Percentiles rank a stretch among this genome's conserved stretches.
phyloP scores from a whole-genome alignment of 1,140 invertebrate species.

The Brachionus manjavacas region DNA sequence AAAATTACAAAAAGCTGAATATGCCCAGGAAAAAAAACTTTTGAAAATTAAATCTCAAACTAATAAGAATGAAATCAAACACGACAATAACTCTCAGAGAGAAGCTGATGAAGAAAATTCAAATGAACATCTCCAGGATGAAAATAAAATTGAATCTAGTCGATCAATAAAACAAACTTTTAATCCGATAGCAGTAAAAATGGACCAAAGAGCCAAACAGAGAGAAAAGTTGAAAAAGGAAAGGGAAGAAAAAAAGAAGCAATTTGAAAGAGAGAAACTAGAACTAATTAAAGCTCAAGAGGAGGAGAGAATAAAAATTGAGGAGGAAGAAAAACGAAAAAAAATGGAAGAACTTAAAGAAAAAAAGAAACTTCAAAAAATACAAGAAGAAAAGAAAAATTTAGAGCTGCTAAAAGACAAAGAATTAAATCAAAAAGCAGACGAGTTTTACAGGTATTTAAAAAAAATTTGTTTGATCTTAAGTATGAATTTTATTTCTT shows the following conservation, averaged over 20 bases:
- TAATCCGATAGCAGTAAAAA: conserved; percentile 46
- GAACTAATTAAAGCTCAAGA: conserved; percentile 48
- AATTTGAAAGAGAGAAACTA: conserved; percentile 52
- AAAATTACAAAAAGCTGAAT: background rate
- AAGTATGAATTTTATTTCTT: background rate
- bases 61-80: background rate
- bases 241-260: conserved; percentile 50
- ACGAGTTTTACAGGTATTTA: conserved; percentile 15
- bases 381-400: background rate
- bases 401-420: conserved; percentile 8
- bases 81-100: background rate
- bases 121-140: background rate
- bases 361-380: background rate
- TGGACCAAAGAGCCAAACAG: conserved; percentile 53
- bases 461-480: background rate
- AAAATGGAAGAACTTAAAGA: conserved; percentile 45
- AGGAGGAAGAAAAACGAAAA: conserved; percentile 52
- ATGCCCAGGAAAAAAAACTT: conserved; percentile 16
- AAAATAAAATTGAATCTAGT: background rate
- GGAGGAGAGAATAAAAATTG: conserved; percentile 47
- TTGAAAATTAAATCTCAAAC: background rate
- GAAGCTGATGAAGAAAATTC: background rate
- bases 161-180: background rate
- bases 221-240: conserved; percentile 51
- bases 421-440: conserved; percentile 21